phyloP scores from a whole-genome alignment of 2,888 invertebrate species.

The Phortica magna region DNA sequence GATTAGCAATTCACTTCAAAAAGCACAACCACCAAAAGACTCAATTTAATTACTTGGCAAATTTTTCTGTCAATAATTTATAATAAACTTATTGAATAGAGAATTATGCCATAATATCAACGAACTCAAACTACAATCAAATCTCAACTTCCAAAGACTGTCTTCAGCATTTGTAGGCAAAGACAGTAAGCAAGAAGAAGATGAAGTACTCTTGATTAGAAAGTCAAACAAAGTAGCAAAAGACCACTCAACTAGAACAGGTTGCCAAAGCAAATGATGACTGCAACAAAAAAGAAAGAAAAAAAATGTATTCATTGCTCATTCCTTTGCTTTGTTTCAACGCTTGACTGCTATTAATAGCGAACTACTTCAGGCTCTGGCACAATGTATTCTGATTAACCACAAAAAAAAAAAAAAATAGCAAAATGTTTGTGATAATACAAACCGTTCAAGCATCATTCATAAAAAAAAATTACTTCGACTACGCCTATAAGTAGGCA shows the following conservation, averaged over 20 bases:
- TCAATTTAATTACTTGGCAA: no score
- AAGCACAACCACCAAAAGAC: no score
- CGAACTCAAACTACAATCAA: no score
- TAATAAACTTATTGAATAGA: no score
- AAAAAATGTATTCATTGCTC: background rate
- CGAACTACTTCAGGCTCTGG: background rate
- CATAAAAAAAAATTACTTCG: background rate
- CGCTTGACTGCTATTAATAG: background rate
- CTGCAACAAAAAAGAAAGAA: background rate
- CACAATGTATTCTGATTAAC: background rate
- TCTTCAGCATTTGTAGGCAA: no score
- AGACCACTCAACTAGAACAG: slow-evolving; percentile 1
- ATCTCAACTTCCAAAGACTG: no score
- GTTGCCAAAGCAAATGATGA: background rate
- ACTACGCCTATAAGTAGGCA: background rate
- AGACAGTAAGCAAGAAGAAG: background rate
- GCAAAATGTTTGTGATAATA: no score
- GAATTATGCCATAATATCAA: no score
- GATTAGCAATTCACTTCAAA: no score
- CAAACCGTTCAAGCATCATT: background rate
- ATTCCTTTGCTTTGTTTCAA: background rate
- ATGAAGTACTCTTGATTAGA: background rate
- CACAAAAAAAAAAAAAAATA: no score
- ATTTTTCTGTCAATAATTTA: no score
- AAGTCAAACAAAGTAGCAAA: background rate